Percentiles rank a stretch among this genome's conserved stretches.
phyloP scores from a whole-genome alignment of 2,113 vertebrate genomes.

The Ptyas mucosa region DNA sequence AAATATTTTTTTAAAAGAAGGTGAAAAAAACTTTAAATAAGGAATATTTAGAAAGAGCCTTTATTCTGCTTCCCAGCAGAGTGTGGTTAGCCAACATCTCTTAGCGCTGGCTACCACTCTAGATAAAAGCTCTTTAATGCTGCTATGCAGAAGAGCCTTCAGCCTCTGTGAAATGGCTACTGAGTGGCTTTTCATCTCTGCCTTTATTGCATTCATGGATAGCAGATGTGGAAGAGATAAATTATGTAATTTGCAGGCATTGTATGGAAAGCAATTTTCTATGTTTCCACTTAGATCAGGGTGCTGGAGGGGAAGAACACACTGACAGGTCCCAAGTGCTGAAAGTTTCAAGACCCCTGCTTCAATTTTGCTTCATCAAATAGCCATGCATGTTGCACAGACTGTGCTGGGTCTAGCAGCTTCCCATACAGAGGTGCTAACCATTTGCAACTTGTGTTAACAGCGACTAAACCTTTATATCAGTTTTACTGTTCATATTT shows the following conservation, averaged over 20 bases:
- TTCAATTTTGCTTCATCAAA: not conserved
- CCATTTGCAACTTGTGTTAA: not conserved
- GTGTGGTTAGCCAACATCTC: not conserved
- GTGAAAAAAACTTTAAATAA: not conserved
- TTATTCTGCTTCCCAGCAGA: not conserved
- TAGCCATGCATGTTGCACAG: not conserved
- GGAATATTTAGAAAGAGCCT: not conserved
- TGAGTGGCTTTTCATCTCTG: not conserved
- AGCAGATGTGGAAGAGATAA: not conserved
- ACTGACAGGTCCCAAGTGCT: not conserved
- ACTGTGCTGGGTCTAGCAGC: not conserved
- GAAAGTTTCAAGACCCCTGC: not conserved
- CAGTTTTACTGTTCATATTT: not conserved
- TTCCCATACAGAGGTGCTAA: not conserved
- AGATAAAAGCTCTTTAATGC: not conserved
- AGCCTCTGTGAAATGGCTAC: not conserved
- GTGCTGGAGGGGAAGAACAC: not conserved
- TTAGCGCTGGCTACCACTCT: not conserved
- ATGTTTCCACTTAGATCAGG: not conserved
- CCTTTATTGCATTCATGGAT: not conserved
- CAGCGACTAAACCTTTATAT: not conserved
- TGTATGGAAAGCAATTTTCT: not conserved
- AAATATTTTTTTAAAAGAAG: not conserved
- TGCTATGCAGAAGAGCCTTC: not conserved
- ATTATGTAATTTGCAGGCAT: not conserved